phyloP scores from a whole-genome alignment of 1,140 invertebrate genomes.

The Anastrepha obliqua region DNA sequence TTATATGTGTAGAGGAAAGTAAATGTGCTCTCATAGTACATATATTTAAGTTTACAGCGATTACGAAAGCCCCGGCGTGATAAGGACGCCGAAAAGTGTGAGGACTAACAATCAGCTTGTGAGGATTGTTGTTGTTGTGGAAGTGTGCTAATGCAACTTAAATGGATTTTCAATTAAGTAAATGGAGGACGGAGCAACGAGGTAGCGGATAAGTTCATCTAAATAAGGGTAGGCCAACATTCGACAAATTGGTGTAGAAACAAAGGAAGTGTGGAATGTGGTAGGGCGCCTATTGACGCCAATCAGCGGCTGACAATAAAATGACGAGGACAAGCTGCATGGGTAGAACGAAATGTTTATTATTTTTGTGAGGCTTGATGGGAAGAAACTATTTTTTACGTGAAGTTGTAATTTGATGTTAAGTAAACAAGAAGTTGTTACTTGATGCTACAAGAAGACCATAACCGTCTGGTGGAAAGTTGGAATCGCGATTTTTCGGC shows the following conservation, averaged over 20 bases:
- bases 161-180: slow-evolving; percentile 34
- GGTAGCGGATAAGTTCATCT: not conserved
- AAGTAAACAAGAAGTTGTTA: too few relatives aligned
- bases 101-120: not conserved
- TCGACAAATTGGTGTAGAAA: not conserved
- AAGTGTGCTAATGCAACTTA: not conserved
- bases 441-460: too few relatives aligned
- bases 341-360: not conserved
- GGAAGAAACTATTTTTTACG: not conserved
- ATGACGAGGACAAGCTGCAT: not conserved
- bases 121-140: too few relatives aligned
- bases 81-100: not conserved
- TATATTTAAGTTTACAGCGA: not conserved
- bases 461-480: too few relatives aligned
- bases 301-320: not conserved
- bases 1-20: too few relatives aligned
- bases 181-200: not conserved
- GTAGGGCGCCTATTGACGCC: not conserved
- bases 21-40: not conserved
- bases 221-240: slow-evolving; percentile 33
- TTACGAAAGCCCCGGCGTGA: not conserved
- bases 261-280: not conserved
- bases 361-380: not conserved
- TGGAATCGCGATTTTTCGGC: too few relatives aligned
- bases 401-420: not conserved